These are phyloP conservation scores for Ferrisia virgata DNA, from an alignment of 2,888 invertebrate species.

Conservation along the genomic window DNA sequence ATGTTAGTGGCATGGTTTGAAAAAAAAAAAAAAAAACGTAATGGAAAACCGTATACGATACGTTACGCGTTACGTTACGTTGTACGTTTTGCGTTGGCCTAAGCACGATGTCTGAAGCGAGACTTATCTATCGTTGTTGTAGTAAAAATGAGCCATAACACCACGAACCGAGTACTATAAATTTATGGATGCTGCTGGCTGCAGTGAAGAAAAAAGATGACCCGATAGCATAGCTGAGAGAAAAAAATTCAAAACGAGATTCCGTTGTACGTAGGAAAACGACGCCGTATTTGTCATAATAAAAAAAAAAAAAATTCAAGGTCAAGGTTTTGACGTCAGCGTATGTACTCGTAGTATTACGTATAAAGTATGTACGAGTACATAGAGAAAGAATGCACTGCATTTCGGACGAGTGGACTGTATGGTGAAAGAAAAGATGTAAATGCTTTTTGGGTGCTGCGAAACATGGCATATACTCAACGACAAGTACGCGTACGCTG, in stretches of 20 bases:
- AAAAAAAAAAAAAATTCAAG: constrained; percentile 36
- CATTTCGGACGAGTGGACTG: not conserved
- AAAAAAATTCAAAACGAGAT: constrained; percentile 11
- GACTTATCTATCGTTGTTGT: too few relatives aligned
- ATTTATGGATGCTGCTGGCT: not conserved
- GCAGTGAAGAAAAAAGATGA: not conserved
- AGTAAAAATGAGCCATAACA: too few relatives aligned
- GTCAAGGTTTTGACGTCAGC: constrained; percentile 37
- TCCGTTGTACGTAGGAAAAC: not conserved
- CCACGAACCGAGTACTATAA: not conserved
- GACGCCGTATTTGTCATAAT: constrained; percentile 14
- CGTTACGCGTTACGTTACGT: too few relatives aligned
- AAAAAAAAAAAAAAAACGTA: too few relatives aligned
- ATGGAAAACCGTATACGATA: not conserved
- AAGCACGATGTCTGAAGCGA: not conserved
- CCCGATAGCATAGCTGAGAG: not conserved
- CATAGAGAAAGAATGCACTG: constrained; percentile 40
- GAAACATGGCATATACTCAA: not conserved
- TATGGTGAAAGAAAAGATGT: not conserved
- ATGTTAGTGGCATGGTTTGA: not conserved
- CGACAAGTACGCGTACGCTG: not conserved
- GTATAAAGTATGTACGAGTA: too few relatives aligned
- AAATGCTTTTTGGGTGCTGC: constrained; percentile 6
- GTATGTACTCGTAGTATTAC: too few relatives aligned
- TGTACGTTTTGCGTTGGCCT: too few relatives aligned